These are phyloP conservation scores for Aurelia aurita DNA, from an alignment of 30 jellyfish, hydroid and myxozoan genomes.

Conservation along the genomic window DNA sequence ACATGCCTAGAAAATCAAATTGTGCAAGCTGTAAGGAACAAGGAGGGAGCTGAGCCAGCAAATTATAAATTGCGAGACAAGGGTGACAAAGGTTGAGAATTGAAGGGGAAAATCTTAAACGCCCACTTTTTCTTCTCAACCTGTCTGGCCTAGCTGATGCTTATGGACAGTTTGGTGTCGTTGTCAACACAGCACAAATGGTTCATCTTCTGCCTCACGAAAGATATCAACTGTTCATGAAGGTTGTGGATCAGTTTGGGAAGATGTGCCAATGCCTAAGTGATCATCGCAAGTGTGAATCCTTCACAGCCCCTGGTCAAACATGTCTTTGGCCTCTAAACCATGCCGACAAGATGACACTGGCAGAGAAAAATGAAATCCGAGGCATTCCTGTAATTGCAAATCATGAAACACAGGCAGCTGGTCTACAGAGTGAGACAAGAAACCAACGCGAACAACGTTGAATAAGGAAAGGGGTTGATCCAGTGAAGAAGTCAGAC, in stretches of 20 bases:
- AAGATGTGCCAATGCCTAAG: slow-evolving; percentile 39
- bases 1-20: slow-evolving; percentile 34
- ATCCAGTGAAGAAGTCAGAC: slow-evolving; percentile 43
- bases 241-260: slow-evolving; percentile 24
- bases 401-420: slow-evolving; percentile 46
- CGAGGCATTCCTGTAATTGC: slow-evolving; percentile 60
- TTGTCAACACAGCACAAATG: slow-evolving; percentile 47
- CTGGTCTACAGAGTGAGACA: slow-evolving; percentile 47
- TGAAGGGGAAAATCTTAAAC: slow-evolving; percentile 42
- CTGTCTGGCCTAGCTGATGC: slow-evolving; percentile 56
- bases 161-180: slow-evolving; percentile 44
- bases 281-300: slow-evolving; percentile 41
- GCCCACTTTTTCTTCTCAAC: slow-evolving; percentile 58
- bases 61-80: slow-evolving; percentile 13
- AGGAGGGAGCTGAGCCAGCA: slow-evolving; percentile 43
- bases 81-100: slow-evolving; percentile 49
- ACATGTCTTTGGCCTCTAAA: slow-evolving; percentile 54
- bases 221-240: slow-evolving; percentile 21
- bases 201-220: slow-evolving; percentile 60
- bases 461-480: slow-evolving; percentile 44
- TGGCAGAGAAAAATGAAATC: slow-evolving; percentile 33
- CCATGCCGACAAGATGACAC: slow-evolving; percentile 43
- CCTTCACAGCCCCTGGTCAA: slow-evolving; percentile 26
- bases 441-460: slow-evolving; percentile 47
- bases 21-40: slow-evolving; percentile 9